phyloP scores from a whole-genome alignment of 2,797 vertebrate genomes.

The Myotis daubentonii region DNA sequence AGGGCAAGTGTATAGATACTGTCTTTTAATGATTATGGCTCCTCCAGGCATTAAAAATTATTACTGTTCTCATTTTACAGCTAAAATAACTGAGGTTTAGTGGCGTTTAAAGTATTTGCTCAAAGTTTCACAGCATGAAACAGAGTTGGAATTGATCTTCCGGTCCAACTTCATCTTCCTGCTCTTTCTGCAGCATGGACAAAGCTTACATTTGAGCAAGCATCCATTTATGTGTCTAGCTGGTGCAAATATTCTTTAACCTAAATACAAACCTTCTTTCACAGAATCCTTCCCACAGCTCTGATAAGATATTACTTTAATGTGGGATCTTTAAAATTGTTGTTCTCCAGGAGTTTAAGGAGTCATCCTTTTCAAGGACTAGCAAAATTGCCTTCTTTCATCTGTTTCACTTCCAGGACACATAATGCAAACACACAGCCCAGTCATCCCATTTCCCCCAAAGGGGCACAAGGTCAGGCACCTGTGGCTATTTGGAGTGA shows the following conservation, averaged over 20 bases:
- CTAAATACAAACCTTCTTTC: neutral
- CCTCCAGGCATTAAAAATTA: neutral
- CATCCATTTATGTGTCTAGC: neutral
- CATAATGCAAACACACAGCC: neutral
- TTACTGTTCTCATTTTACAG: neutral
- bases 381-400: neutral
- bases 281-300: neutral
- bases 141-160: neutral
- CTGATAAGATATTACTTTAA: neutral
- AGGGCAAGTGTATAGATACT: neutral
- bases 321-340: neutral
- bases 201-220: neutral
- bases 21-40: neutral
- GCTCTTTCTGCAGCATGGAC: neutral
- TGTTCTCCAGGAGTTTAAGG: conserved; percentile 14
- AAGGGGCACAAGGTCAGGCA: conserved; percentile 11
- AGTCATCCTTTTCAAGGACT: neutral
- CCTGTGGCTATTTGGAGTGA: conserved; percentile 4
- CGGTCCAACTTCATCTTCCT: neutral
- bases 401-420: conserved; percentile 15
- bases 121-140: neutral
- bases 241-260: neutral
- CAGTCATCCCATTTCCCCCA: conserved; percentile 14
- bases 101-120: neutral
- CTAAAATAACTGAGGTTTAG: neutral